Evolutionary conservation across 2,113 vertebrate species (phyloP).

Genomic region (Pterocles orientalis): DNA sequence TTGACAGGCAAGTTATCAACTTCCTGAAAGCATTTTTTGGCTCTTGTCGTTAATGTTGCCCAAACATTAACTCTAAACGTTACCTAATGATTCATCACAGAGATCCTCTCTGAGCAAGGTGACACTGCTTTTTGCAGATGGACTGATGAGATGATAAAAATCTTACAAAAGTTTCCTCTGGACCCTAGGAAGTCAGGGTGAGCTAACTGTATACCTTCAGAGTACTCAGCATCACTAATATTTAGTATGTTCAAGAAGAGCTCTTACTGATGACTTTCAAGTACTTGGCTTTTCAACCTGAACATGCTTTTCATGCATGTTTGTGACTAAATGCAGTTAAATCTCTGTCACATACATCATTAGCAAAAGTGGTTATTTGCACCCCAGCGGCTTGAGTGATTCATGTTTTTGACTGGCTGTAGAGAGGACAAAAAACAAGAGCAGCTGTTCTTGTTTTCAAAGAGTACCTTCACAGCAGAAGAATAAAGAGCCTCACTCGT

Average conservation of each 20-base stretch:
- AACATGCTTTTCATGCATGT: neutral
- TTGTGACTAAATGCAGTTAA: neutral
- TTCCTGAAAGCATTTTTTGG: neutral
- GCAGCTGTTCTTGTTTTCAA: neutral
- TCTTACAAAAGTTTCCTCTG: neutral
- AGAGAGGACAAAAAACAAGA: neutral
- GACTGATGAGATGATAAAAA: neutral
- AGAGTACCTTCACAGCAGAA: neutral
- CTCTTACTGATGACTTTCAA: neutral
- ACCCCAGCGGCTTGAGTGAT: neutral
- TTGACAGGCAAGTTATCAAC: neutral
- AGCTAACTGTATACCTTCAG: neutral
- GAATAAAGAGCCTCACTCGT: neutral
- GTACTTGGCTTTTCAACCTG: neutral
- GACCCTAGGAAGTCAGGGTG: neutral
- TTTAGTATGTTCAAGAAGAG: neutral
- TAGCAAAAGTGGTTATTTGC: neutral
- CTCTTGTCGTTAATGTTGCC: neutral
- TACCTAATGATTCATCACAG: neutral
- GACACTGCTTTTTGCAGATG: conserved; percentile 1
- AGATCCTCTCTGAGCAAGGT: neutral
- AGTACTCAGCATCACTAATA: neutral
- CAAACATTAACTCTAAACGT: neutral
- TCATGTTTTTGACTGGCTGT: neutral
- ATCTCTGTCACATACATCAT: neutral